Base-by-base conservation (phyloP, 2,888 invertebrate genomes). In the Trissonchulus latispiculum region DNA sequence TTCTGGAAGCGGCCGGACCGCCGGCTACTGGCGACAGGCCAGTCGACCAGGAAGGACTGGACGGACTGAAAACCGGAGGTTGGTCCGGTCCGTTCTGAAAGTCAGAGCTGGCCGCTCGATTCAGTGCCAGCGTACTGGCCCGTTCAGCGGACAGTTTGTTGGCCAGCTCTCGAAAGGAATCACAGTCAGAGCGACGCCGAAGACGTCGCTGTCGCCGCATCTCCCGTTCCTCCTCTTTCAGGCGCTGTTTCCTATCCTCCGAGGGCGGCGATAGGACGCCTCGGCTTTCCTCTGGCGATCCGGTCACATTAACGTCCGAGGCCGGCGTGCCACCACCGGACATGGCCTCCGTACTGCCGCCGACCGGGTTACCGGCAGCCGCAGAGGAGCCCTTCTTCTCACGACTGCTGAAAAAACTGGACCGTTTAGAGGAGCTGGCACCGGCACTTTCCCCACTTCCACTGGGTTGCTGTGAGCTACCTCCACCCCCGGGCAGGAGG, bases 151-250 rank as follows among this genome's bases (percentile, higher is more conserved):
- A 48, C 48, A 48, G 48, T 48, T 48, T 48, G 23, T 23, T 48
- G 48, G 69, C 67, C 29, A 74, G 59, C 36, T 74, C 74, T 1
- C 61, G 36, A 68, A 74, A 74, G n/a, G 70, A 69, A 28, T 74
- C 74, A 37, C 74, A 74, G 66, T 74, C 74, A 61, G 62, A 62
- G 2, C 74, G 72, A 23, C 74, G 72, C 15, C 74, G 18, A 29
- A 29, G 68, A 1, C 74, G 72, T 1, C 72, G 3, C 28, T 18
- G n/a, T 1, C 72, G 72, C 2, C 72, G 68, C 69, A 69, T 31
- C 33, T 67, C 36, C 48, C 59, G 64, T 37, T 74, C 74, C 28
- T 66, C 71, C 28, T 72, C 71, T 36, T 33, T 36, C 23, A 8
- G 2, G 3, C 29, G n/a, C 59, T 2, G 29, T 35, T 48, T 48